Evolutionary conservation across 2,888 invertebrate genomes (phyloP).

Genomic region (Caenorhabditis zanzibari): DNA sequence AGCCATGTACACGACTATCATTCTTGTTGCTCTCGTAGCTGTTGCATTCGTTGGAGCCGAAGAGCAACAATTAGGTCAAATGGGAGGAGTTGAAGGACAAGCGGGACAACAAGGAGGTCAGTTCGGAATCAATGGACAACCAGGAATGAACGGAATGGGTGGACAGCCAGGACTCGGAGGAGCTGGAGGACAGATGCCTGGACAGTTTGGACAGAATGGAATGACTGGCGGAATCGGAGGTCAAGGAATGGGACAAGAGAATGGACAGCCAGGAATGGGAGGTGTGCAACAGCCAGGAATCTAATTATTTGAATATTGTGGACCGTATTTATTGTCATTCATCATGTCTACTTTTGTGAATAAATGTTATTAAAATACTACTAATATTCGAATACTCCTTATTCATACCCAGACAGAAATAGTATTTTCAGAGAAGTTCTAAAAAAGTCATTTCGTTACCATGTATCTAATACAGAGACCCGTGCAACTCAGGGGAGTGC

Average conservation of each 20-base stretch:
- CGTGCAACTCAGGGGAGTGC: too few relatives aligned
- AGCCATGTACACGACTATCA: constrained; percentile 12
- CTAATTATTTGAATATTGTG: constrained; percentile 14
- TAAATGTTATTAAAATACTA: background rate
- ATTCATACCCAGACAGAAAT: too few relatives aligned
- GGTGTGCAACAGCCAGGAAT: constrained; percentile 25
- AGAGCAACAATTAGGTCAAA: constrained; percentile 23
- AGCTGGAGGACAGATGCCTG: constrained; percentile 19
- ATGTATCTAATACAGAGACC: too few relatives aligned
- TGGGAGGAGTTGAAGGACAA: constrained; percentile 37
- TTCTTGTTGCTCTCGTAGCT: constrained; percentile 10
- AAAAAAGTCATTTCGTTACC: too few relatives aligned
- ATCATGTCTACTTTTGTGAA: background rate
- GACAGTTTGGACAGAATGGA: constrained; percentile 24
- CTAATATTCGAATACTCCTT: too few relatives aligned
- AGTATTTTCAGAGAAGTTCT: too few relatives aligned
- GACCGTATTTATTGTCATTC: background rate
- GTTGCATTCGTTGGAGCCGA: background rate
- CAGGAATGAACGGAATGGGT: constrained; percentile 4
- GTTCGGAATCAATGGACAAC: constrained; percentile 32
- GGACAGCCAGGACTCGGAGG: constrained; percentile 12
- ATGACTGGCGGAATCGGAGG: too few relatives aligned
- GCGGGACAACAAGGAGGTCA: constrained; percentile 29
- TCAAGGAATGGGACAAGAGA: constrained; percentile 1
- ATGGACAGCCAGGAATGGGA: constrained; percentile 8